These are phyloP conservation scores for Peromyscus aztecus DNA, from an alignment of 2,797 vertebrate species.

Conservation along the genomic window DNA sequence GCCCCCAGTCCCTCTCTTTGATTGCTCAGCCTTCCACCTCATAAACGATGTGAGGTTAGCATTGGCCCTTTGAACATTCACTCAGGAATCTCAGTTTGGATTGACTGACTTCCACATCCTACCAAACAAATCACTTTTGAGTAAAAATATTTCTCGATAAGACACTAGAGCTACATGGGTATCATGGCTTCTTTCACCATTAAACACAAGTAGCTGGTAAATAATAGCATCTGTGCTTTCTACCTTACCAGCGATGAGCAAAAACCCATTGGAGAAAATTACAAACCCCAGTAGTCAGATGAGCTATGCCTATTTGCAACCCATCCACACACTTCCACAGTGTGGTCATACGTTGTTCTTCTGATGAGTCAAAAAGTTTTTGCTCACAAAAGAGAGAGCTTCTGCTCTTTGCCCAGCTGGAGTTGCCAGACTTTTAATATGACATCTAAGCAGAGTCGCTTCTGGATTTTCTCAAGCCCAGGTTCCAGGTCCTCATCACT, in stretches of 20 bases:
- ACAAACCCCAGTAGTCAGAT: constrained; percentile 58
- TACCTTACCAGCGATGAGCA: constrained; percentile 54
- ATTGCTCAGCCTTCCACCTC: not conserved
- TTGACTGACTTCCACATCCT: constrained; percentile 25
- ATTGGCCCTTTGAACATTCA: not conserved
- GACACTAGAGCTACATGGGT: not conserved
- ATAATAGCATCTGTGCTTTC: constrained; percentile 7
- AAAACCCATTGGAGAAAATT: constrained; percentile 68
- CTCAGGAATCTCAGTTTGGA: not conserved
- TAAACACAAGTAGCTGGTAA: constrained; percentile 52
- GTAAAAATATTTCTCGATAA: constrained; percentile 31
- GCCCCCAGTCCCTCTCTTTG: not conserved
- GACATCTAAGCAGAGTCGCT: constrained; percentile 60
- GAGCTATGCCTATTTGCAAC: not conserved
- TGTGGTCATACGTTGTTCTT: constrained; percentile 28
- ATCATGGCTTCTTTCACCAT: constrained; percentile 11
- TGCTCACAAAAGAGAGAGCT: not conserved
- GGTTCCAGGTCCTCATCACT: constrained; percentile 20
- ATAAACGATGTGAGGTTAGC: not conserved
- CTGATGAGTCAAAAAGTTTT: not conserved
- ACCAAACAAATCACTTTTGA: not conserved
- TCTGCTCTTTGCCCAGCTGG: constrained; percentile 48
- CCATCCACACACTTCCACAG: constrained; percentile 19
- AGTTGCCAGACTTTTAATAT: constrained; percentile 56
- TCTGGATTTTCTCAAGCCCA: not conserved